Evolutionary conservation across 2,113 vertebrate species (phyloP).

Genomic region (Orcinus orca): DNA sequence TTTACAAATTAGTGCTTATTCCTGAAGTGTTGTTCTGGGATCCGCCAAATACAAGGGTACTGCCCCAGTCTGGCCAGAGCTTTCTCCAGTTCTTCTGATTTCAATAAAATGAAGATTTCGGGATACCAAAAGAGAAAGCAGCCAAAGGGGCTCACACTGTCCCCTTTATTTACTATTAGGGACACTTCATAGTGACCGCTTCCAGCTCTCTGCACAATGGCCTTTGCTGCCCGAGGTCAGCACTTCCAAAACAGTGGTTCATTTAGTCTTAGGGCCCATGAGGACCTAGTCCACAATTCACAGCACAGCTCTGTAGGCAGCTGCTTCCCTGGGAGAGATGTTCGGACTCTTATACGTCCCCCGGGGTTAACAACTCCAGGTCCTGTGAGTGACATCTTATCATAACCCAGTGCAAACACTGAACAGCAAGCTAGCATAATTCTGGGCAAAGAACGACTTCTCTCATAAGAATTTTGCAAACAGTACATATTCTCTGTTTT

Average conservation of each 20-base stretch:
- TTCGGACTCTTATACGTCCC: background rate
- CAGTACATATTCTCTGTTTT: background rate
- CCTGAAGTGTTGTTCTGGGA: background rate
- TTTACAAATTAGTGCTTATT: background rate
- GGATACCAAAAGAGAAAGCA: background rate
- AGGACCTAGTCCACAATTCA: background rate
- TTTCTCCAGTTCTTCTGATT: slow-evolving; percentile 10
- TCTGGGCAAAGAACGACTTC: background rate
- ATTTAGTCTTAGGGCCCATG: background rate
- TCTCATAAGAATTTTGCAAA: background rate
- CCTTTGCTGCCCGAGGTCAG: background rate
- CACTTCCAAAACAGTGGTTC: background rate
- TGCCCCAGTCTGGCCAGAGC: background rate
- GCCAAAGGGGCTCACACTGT: background rate
- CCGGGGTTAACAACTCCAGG: background rate
- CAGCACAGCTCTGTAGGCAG: background rate
- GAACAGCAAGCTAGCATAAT: background rate
- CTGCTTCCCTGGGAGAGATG: background rate
- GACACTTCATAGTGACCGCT: background rate
- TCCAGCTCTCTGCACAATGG: background rate
- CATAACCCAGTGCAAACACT: background rate
- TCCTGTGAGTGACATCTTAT: background rate
- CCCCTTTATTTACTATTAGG: background rate
- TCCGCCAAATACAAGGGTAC: background rate
- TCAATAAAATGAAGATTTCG: background rate